phyloP scores from a whole-genome alignment of 2,888 invertebrate genomes.

The Athrips mouffetella region DNA sequence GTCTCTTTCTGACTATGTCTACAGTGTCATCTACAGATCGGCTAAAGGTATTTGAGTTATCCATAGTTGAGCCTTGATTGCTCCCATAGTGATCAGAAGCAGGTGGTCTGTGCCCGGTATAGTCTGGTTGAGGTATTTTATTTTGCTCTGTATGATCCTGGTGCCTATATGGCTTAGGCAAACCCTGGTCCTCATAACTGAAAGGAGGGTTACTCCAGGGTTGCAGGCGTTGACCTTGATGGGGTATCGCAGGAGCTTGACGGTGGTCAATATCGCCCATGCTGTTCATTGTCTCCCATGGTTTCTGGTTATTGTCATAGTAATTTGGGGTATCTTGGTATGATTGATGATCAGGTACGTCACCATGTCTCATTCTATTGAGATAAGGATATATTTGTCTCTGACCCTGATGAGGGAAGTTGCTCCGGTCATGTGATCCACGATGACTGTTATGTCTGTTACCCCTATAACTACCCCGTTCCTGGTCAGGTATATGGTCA shows the following conservation, averaged over 20 bases:
- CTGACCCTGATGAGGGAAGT: constrained; percentile 32
- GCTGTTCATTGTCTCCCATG: constrained; percentile 42
- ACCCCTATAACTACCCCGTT: constrained; percentile 43
- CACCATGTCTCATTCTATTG: constrained; percentile 33
- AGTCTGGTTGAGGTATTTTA: constrained; percentile 40
- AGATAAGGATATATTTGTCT: constrained; percentile 30
- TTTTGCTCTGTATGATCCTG: constrained; percentile 38
- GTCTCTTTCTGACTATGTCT: constrained; percentile 57
- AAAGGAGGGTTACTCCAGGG: constrained; percentile 41
- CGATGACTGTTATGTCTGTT: constrained; percentile 32
- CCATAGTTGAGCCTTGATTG: constrained; percentile 45
- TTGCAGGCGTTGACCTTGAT: constrained; percentile 22
- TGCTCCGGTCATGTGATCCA: constrained; percentile 38
- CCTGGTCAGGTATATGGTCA: constrained; percentile 34
- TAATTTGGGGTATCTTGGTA: constrained; percentile 28
- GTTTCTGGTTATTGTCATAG: constrained; percentile 31
- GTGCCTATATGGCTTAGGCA: constrained; percentile 35
- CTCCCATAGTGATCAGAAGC: constrained; percentile 67
- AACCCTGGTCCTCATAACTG: constrained; percentile 39
- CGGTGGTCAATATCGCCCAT: constrained; percentile 64
- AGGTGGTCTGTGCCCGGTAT: constrained; percentile 64
- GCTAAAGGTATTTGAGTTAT: constrained; percentile 60
- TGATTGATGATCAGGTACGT: constrained; percentile 25
- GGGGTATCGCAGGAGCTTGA: constrained; percentile 27
- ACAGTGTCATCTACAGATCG: constrained; percentile 69